Conservation (phyloP, 2,888 invertebrate genomes). For the Apantesis nais region DNA sequence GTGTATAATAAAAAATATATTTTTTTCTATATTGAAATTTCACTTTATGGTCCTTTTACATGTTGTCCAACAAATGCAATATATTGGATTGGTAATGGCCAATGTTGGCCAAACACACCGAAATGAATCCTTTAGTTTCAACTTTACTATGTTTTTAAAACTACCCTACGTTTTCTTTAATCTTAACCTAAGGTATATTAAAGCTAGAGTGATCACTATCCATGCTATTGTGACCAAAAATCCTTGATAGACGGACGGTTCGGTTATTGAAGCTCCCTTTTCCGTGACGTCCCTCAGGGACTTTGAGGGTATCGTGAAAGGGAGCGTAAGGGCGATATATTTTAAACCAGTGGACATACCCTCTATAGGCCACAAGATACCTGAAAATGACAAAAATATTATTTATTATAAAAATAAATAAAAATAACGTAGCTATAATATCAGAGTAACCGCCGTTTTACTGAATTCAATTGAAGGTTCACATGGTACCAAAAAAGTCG, state of each 20-base stretch:
- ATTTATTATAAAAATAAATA: background rate
- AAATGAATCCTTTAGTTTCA: background rate
- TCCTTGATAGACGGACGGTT: conserved; percentile 90
- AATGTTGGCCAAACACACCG: background rate
- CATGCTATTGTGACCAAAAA: conserved; percentile 88
- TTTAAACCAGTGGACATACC: conserved; percentile 87
- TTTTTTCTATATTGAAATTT: background rate
- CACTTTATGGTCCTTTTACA: background rate
- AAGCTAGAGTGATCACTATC: conserved; percentile 85
- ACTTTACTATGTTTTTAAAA: background rate
- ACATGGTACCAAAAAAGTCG: too few relatives aligned
- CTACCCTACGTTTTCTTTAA: conserved; percentile 63
- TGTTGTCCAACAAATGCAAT: background rate
- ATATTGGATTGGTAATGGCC: background rate
- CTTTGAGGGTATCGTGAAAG: conserved; percentile 92
- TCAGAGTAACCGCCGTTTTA: too few relatives aligned
- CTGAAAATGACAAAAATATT: conserved; percentile 56
- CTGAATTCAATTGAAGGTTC: too few relatives aligned
- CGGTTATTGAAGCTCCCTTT: conserved; percentile 89
- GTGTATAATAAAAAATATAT: background rate
- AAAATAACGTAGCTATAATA: too few relatives aligned
- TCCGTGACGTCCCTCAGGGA: conserved; percentile 91
- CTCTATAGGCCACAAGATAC: conserved; percentile 89
- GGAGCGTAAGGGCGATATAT: conserved; percentile 88
- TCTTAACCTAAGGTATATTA: conserved; percentile 83